Percentiles rank a stretch among this genome's conserved stretches.
These are phyloP conservation scores for Tachystola acroxantha DNA, from an alignment of 2,888 invertebrate species.

Conservation along the genomic window DNA sequence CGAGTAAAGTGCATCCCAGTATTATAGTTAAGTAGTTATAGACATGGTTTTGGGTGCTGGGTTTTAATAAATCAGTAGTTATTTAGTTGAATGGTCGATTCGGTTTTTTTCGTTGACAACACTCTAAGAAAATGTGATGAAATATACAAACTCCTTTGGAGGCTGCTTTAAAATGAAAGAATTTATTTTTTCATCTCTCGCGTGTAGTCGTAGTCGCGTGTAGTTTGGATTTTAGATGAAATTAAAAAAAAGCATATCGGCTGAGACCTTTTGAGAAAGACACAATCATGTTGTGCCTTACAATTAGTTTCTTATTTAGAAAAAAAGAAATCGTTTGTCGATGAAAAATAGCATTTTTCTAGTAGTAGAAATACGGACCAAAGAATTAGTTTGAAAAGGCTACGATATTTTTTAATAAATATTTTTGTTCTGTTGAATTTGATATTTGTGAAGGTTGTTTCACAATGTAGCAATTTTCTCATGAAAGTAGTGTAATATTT, in stretches of 20 bases:
- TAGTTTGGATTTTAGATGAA: constrained; percentile 35
- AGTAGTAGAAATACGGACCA: constrained; percentile 66
- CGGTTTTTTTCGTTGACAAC: constrained; percentile 20
- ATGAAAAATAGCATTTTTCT: constrained; percentile 34
- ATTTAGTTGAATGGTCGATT: constrained; percentile 46
- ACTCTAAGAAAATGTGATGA: constrained; percentile 37
- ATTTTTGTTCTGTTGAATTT: constrained; percentile 54
- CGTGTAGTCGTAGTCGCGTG: constrained; percentile 38
- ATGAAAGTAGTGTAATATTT: constrained; percentile 43
- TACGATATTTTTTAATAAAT: constrained; percentile 70
- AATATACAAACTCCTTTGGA: constrained; percentile 23
- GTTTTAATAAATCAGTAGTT: constrained; percentile 32
- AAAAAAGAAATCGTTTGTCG: constrained; percentile 32
- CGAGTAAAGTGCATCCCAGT: constrained; percentile 74
- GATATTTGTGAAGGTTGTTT: constrained; percentile 26
- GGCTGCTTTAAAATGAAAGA: constrained; percentile 34
- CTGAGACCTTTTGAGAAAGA: constrained; percentile 41
- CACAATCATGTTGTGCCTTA: constrained; percentile 72
- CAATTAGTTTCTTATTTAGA: constrained; percentile 39
- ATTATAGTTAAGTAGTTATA: constrained; percentile 56
- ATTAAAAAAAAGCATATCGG: constrained; percentile 56
- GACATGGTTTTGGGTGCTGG: constrained; percentile 63
- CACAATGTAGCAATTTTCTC: constrained; percentile 33
- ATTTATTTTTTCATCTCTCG: constrained; percentile 41
- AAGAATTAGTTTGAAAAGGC: constrained; percentile 54